phyloP scores from a whole-genome alignment of 2,113 vertebrate genomes.

The Solea senegalensis region DNA sequence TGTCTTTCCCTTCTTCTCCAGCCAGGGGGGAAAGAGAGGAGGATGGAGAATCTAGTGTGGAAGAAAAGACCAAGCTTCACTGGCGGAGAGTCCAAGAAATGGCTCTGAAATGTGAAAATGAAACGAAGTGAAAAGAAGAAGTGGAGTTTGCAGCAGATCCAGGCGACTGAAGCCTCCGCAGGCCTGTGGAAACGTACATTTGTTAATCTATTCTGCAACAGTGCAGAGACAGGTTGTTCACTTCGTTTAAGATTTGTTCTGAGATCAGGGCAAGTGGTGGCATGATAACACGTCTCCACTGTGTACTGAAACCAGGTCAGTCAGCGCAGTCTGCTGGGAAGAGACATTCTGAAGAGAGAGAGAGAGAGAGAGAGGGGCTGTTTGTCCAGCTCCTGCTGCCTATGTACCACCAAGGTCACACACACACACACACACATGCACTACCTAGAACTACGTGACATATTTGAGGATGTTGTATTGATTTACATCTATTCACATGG shows the following conservation, averaged over 20 bases:
- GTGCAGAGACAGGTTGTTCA: conserved; percentile 16
- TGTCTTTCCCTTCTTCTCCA: conserved; percentile 53
- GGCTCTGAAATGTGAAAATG: neutral
- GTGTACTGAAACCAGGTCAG: conserved; percentile 67
- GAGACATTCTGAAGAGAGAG: conserved; percentile 37
- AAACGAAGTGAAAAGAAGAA: conserved; percentile 17
- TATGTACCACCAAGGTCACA: neutral
- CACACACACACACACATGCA: conserved; percentile 5
- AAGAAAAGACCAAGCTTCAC: conserved; percentile 31
- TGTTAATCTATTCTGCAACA: conserved; percentile 39
- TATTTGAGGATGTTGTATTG: neutral
- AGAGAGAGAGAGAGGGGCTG: conserved; percentile 21
- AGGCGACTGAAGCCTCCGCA: conserved; percentile 43
- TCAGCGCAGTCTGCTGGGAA: conserved; percentile 62
- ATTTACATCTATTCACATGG: neutral
- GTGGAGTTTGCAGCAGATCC: conserved; percentile 25
- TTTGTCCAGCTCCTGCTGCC: conserved; percentile 20
- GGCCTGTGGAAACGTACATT: conserved; percentile 44
- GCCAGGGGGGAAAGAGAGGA: conserved; percentile 38
- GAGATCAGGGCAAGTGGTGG: conserved; percentile 46
- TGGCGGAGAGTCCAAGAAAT: neutral
- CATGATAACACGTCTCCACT: conserved; percentile 47
- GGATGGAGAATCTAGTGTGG: conserved; percentile 13
- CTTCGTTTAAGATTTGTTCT: conserved; percentile 24
- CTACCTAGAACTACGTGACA: neutral